phyloP scores from a whole-genome alignment of 2,888 invertebrate genomes.

The Spicauda simplicius region DNA sequence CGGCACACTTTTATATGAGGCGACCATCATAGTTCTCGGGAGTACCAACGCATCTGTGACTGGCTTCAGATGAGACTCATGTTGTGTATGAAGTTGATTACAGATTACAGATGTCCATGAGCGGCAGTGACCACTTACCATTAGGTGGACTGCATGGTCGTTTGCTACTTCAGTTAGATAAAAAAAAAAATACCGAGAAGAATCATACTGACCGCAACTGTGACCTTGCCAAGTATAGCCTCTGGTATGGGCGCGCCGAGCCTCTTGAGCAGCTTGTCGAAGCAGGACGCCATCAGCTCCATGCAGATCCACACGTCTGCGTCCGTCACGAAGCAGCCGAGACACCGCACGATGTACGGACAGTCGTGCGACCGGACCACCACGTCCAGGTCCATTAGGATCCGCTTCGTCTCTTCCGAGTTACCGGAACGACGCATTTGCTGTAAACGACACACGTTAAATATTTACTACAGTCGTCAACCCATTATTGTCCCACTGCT shows the following conservation, averaged over 20 bases:
- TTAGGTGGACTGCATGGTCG: too few species aligned
- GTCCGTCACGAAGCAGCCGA: constrained; percentile 98
- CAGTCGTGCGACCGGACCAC: constrained; percentile 99
- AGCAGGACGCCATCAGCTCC: constrained; percentile 99
- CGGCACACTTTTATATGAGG: too few species aligned
- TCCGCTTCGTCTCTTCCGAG: constrained; percentile 98
- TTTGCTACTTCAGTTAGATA: too few species aligned
- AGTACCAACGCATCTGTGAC: too few species aligned
- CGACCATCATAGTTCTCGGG: too few species aligned
- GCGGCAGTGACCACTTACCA: too few species aligned
- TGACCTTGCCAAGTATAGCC: constrained; percentile 97
- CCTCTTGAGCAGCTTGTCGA: constrained; percentile 97
- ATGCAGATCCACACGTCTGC: constrained; percentile 99
- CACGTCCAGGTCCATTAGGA: constrained; percentile 99
- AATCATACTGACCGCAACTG: constrained; percentile 95
- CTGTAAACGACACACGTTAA: constrained; percentile 62
- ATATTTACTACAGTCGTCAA: too few species aligned
- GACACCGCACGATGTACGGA: constrained; percentile 97
- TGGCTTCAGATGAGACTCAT: too few species aligned
- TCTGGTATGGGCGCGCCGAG: constrained; percentile 97
- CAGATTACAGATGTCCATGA: too few species aligned
- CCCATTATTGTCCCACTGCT: too few species aligned
- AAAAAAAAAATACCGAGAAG: too few species aligned
- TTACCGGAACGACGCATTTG: constrained; percentile 99
- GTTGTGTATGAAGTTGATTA: too few species aligned